These are phyloP conservation scores for Serinus canaria DNA, from an alignment of 2,113 vertebrate genomes.

Conservation along the genomic window DNA sequence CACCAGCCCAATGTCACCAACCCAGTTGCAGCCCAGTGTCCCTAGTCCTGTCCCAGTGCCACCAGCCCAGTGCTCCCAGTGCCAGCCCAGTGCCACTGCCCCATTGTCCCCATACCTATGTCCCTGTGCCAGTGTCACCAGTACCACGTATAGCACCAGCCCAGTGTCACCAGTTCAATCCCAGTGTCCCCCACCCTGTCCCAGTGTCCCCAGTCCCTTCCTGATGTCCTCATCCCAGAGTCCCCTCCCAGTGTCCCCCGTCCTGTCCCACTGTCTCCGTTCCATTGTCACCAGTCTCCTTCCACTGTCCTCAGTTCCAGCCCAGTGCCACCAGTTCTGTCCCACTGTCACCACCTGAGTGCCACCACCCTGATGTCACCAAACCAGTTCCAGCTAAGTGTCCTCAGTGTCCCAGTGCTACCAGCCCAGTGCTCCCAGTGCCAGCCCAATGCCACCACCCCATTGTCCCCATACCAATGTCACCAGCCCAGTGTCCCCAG, in stretches of 20 bases:
- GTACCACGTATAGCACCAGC: background rate
- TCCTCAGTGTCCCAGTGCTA: background rate
- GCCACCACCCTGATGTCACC: background rate
- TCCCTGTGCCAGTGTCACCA: too few relatives aligned
- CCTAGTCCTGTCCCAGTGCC: background rate
- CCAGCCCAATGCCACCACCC: background rate
- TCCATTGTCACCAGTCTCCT: too few relatives aligned
- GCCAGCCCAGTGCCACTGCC: background rate
- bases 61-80: background rate
- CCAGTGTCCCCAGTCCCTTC: too few relatives aligned
- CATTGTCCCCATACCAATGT: background rate
- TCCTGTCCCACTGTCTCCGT: too few relatives aligned
- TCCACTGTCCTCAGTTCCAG: background rate
- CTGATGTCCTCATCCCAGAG: too few relatives aligned
- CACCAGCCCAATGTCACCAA: background rate
- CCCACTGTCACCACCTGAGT: background rate
- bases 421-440: background rate
- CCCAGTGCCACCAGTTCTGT: background rate
- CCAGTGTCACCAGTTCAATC: background rate
- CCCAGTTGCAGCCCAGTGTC: background rate
- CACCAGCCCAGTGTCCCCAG: background rate
- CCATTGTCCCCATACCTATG: background rate
- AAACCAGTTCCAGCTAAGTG: too few relatives aligned
- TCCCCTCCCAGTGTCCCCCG: too few relatives aligned
- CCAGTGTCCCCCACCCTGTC: background rate